Evolutionary conservation across 2,888 invertebrate genomes (phyloP), one percentile per base, ranked within the genome.

Genomic region (Malthinus seriepunctatus): DNA sequence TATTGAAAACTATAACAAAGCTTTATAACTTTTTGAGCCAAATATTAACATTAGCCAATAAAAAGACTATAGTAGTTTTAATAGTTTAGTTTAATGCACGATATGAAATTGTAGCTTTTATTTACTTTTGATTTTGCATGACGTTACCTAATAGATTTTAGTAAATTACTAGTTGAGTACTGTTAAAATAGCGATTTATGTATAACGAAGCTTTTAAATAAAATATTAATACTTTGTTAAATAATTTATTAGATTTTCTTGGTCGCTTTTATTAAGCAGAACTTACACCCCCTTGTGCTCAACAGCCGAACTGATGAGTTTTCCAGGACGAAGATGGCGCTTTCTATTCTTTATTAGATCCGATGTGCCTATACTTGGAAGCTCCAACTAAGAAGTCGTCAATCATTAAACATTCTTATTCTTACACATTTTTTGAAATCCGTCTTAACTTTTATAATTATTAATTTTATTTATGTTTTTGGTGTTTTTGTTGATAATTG

Each of bases 241-340:
- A 59, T 53, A 59, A 59, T 59, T 47, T 50, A 54, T 53, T 54
- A 53, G 58, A 37, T 37, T 31, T 51, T 59, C 45, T 59, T 50
- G 50, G 33, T 11, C 33, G 53, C 53, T 48, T 59, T 59, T 54
- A 50, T 52, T 59, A 59, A 33, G 52, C 49, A 54, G 49, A 59
- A 59, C 58, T 54, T 59, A 44, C 58, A 53, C 58, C 58, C 52
- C 58, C 58, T 59, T 32, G 53, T 59, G 58, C 45, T 50, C 45
- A 50, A 53, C 54, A 32, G 58, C 58, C 45, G 49, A 59, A 59
- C 58, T 59, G 53, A 45, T 31, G 38, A 49, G 39, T 50, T 50
- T 53, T 54, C 58, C 49, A 59, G 53, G 54, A 59, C 44, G 53
- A 59, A 54, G 58, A 54, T 53, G 58, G 58, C 54, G 58, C 57